Evolutionary conservation across 2,888 invertebrate genomes (phyloP).

Genomic region (Phengaris alcon): DNA sequence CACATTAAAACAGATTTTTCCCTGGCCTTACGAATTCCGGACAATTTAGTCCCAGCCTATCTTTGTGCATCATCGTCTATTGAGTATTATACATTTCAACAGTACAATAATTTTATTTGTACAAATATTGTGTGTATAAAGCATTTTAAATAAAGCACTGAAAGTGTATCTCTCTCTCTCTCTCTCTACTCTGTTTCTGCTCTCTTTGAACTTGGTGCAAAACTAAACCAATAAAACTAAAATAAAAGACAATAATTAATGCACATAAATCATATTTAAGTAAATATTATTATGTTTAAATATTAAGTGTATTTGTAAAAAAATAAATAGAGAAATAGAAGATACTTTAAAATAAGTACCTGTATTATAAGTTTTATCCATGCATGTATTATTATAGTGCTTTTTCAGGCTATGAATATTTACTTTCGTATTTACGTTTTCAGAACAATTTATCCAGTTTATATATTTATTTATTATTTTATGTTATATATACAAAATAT

Average conservation of each 20-base stretch:
- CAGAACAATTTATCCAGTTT: no score
- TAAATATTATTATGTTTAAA: background rate
- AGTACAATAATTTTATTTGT: background rate
- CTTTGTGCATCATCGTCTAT: no score
- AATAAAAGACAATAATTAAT: constrained; percentile 1
- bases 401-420: background rate
- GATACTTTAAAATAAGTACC: background rate
- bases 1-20: no score
- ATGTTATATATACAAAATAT: no score
- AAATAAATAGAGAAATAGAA: background rate
- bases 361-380: background rate
- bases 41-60: no score
- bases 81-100: background rate
- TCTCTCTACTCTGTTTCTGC: background rate
- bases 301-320: background rate
- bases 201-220: background rate
- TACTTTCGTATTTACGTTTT: background rate
- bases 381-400: background rate
- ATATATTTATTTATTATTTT: no score
- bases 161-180: no score
- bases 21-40: no score
- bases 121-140: background rate
- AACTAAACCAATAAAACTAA: background rate
- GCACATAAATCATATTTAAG: background rate
- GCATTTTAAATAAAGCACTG: no score